Evolutionary conservation across 2,797 vertebrate species (phyloP), one percentile per base, ranked within the genome.

Genomic region (Percopsis omiscomaycus): DNA sequence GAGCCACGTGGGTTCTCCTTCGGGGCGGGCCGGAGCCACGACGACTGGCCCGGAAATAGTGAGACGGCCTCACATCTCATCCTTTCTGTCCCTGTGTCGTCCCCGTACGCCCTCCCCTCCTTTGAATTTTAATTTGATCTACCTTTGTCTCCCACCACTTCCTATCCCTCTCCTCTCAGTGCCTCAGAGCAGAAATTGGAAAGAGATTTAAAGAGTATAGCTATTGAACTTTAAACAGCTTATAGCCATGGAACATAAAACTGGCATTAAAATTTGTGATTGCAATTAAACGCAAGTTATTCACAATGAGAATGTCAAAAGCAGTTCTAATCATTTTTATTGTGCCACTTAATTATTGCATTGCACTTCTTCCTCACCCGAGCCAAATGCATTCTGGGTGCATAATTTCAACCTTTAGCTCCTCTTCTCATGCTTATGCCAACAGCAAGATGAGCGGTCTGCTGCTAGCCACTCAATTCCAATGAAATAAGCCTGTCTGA

Each of bases 271-370:
- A 93, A 93, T 93, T 92, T 94, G 93, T 91, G 92, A 93, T 92
- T 92, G 91, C 90, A 93, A 93, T 94, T 93, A 93, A 92, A 89
- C 58, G 82, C 81, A 90, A 93, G 90, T 91, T 92, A 91, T 90
- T 91, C 79, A 82, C 90, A 86, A 88, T 86, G 89, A 90, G 90
- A 93, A 93, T 93, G 92, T 94, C 92, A 94, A 90, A 92, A 92
- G 91, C 91, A 91, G 90, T 90, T 91, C 92, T 93, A 90, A 94
- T 94, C 90, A 92, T 92, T 94, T 93, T 92, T 93, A 93, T 92
- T 92, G 90, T 91, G 84, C 69, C 30, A 76, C 88, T 92, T 93
- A 92, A 93, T 93, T 92, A 92, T 92, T 90, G 90, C 83, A 80
- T 84, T 84, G 84, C 88, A 88, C 82, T 89, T 87, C 84, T 87